Evolutionary conservation across 2,888 invertebrate species (phyloP).

Genomic region (Podabrus alpinus): DNA sequence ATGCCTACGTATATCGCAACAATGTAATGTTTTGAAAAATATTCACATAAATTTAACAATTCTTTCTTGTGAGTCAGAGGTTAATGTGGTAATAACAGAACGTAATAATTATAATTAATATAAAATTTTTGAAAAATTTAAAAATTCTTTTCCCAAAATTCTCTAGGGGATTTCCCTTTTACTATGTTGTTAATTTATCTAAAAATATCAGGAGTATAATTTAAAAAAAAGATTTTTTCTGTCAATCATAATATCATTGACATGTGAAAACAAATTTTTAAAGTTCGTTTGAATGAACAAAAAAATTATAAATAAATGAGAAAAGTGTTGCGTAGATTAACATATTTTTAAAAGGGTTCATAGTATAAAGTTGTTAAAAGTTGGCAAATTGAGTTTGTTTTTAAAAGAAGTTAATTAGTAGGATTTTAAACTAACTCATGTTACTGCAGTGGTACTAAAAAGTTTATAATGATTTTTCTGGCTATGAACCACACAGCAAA

Average conservation of each 20-base stretch:
- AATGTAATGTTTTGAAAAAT: not conserved
- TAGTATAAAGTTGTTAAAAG: not conserved
- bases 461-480: not conserved
- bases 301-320: not conserved
- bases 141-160: too few relatives aligned
- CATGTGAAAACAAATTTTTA: not conserved
- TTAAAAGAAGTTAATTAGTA: not conserved
- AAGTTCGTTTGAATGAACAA: not conserved
- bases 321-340: not conserved
- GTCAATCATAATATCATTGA: not conserved
- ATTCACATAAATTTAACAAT: not conserved
- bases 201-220: too few relatives aligned
- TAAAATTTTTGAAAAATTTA: too few relatives aligned
- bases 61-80: not conserved
- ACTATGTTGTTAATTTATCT: too few relatives aligned
- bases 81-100: not conserved
- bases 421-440: not conserved
- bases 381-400: not conserved
- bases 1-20: not conserved
- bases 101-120: not conserved
- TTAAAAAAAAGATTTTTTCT: too few relatives aligned
- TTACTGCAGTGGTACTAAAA: not conserved
- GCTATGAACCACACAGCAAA: not conserved
- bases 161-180: too few relatives aligned
- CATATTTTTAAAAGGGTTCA: not conserved